Percentiles rank a stretch among this genome's conserved stretches.
These are phyloP conservation scores for Macrobrachium rosenbergii DNA, from an alignment of 1,140 invertebrate species.

Conservation along the genomic window DNA sequence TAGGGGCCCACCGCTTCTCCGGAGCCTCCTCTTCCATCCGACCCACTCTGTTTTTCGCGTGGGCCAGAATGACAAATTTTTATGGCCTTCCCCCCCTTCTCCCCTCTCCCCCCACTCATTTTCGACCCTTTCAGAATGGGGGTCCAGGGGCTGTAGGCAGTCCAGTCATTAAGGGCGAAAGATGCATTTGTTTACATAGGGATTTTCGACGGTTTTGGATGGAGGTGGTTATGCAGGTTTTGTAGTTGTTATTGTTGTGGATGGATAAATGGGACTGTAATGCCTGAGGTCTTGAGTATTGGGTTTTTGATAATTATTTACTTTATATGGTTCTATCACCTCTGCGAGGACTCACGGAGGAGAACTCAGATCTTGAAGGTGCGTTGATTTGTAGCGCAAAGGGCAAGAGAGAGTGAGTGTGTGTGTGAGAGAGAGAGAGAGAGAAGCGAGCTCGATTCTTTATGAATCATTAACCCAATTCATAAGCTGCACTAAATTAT, in stretches of 20 bases:
- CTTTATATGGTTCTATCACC: no score
- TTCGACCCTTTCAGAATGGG: no score
- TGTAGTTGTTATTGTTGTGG: not conserved
- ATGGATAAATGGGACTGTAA: not conserved
- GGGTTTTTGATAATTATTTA: no score
- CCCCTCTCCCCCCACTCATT: no score
- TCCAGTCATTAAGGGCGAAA: conserved; percentile 13
- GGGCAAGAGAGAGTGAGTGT: conserved; percentile 8
- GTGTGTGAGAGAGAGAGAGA: conserved; percentile 22
- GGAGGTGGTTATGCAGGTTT: not conserved
- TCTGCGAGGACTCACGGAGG: no score
- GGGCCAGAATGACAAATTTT: conserved; percentile 53
- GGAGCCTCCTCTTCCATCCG: not conserved
- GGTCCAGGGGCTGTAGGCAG: no score
- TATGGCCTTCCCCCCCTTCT: not conserved
- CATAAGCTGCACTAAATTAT: no score
- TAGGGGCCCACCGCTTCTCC: not conserved
- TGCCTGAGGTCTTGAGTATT: no score
- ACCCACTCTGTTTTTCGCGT: not conserved
- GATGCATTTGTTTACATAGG: not conserved
- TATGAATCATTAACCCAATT: no score
- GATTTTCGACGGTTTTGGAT: conserved; percentile 6
- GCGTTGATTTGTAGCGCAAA: not conserved
- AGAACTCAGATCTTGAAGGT: not conserved
- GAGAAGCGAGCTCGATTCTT: no score